A percentile compares a stretch with the other conserved stretches of the same genome.
These are phyloP conservation scores for Micromussa lordhowensis DNA, from an alignment of 92 coral and sea anemone genomes.

Conservation along the genomic window DNA sequence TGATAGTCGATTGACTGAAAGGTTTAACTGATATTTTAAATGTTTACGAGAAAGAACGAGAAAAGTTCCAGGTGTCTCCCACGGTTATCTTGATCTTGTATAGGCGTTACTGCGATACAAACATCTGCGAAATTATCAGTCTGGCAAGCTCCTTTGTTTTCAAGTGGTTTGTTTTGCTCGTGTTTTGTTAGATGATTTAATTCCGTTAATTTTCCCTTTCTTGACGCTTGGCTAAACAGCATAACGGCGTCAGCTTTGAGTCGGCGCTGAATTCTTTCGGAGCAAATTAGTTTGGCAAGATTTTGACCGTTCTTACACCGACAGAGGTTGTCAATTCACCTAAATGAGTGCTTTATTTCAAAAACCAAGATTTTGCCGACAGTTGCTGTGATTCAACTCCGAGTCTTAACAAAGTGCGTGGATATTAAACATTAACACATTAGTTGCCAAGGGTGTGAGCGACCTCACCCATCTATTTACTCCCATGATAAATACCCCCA, in stretches of 20 bases:
- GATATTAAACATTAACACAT: too few relatives aligned
- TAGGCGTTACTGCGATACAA: not conserved
- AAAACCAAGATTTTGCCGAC: not conserved
- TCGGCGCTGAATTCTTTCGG: not conserved
- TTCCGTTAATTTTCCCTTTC: slow-evolving; percentile 9
- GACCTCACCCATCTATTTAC: not conserved
- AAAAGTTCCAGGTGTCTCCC: not conserved
- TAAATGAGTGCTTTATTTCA: not conserved
- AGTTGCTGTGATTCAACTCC: not conserved
- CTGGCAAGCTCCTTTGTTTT: not conserved
- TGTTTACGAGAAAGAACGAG: not conserved
- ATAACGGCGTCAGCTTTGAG: not conserved
- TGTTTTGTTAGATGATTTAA: not conserved
- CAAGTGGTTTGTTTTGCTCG: slow-evolving; percentile 18
- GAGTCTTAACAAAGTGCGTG: not conserved
- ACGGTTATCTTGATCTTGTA: slow-evolving; percentile 1
- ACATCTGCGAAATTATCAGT: not conserved
- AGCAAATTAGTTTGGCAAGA: not conserved
- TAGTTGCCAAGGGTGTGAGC: not conserved
- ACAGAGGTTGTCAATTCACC: not conserved
- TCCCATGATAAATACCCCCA: too few relatives aligned
- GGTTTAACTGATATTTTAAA: not conserved
- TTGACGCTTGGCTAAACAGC: slow-evolving; percentile 46
- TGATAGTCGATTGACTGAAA: not conserved
- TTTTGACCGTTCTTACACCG: not conserved